Evolutionary conservation across 1,140 invertebrate genomes (phyloP), one percentile per base, ranked within the genome.

Genomic region (Hylaeus anthracinus): DNA sequence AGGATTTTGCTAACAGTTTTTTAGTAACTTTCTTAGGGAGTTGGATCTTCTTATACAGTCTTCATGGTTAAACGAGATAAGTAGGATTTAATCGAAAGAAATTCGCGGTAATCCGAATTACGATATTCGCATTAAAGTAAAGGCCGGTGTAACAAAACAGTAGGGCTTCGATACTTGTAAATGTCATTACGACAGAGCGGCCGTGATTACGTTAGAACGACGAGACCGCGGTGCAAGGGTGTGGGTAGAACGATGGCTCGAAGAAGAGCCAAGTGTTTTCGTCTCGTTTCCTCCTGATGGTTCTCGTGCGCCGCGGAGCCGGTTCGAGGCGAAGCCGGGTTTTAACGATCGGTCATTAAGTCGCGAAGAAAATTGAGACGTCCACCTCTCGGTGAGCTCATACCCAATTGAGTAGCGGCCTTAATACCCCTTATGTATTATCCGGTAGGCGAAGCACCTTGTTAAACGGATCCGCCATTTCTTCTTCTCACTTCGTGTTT

Each of bases 331-430:
- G 82, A 83, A 87, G 84, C 73, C 84, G 85, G 88, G 84, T 90
- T 89, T 91, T 90, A 91, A 91, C 90, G 90, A 91, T 90, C 89
- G 90, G 90, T 91, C 90, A 90, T 91, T 91, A 91, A 90, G 90
- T 88, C 88, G 88, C 87, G 88, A 88, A 90, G 89, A 90, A 91
- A 90, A 91, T 91, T 91, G 90, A 91, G 90, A 90, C 89, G 90
- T 91, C 88, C 88, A 89, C 86, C 89, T 90, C 84, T 86, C 72
- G 61, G 85, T 79, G 65, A 86, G 78, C 86, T 86, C 89, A 90
- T 89, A 88, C 84, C 89, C 89, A 89, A 90, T 90, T 87, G 88
- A 90, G 88, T 82, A 82, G 80, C 79, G 82, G 84, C 82, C 85
- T 90, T 89, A 90, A 90, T 89, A 86, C 88, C 79, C 85, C 86